Evolutionary conservation across 2,888 invertebrate genomes (phyloP).

Genomic region (Apantesis nais): DNA sequence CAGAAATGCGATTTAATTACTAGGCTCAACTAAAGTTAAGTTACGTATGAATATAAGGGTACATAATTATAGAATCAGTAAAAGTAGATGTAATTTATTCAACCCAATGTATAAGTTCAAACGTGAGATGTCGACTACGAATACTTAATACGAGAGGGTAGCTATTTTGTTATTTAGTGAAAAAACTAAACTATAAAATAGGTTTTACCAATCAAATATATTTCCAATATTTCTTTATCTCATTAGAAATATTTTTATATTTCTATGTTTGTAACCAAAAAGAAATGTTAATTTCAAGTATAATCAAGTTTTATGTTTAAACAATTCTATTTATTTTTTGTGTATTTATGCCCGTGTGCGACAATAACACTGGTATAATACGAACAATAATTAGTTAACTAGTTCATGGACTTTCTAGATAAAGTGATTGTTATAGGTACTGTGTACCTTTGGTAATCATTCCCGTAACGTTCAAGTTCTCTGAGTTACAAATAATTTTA

Average conservation of each 20-base stretch:
- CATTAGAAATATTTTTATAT: background rate
- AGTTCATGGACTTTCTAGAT: background rate
- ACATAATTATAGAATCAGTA: slow-evolving; percentile 43
- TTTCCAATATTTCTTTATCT: background rate
- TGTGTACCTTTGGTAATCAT: background rate
- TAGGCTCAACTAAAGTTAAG: slow-evolving; percentile 65
- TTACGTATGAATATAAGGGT: slow-evolving; percentile 27
- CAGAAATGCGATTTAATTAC: slow-evolving; percentile 38
- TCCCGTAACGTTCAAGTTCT: background rate
- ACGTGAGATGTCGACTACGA: background rate
- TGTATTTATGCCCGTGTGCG: background rate
- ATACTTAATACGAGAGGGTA: background rate
- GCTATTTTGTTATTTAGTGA: background rate
- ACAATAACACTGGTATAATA: background rate
- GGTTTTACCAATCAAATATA: background rate
- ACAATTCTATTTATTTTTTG: background rate
- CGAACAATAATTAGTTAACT: too few species aligned
- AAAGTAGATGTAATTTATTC: slow-evolving; percentile 63
- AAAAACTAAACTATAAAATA: background rate
- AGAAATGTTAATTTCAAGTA: background rate
- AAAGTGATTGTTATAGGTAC: background rate
- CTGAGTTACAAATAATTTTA: background rate
- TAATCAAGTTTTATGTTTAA: background rate
- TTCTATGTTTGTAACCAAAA: background rate
- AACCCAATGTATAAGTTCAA: slow-evolving; percentile 31